Percentiles rank a stretch among this genome's conserved stretches.
These are phyloP conservation scores for Colius striatus DNA, from an alignment of 2,113 vertebrate species.

Conservation along the genomic window DNA sequence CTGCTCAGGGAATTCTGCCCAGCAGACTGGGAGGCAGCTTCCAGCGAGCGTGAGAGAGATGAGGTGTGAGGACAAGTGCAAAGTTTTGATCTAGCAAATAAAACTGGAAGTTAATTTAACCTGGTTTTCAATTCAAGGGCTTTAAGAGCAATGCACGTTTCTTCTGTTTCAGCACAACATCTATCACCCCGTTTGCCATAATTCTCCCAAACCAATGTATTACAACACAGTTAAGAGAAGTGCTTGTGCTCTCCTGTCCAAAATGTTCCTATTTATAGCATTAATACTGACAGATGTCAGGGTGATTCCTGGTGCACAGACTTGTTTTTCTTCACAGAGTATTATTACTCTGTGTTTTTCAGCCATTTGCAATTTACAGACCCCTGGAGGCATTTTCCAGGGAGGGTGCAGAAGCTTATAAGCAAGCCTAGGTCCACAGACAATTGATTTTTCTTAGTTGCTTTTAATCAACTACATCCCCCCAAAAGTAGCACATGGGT, in stretches of 20 bases:
- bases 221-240: background rate
- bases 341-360: background rate
- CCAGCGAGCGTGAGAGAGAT: background rate
- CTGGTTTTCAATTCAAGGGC: background rate
- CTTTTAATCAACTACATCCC: background rate
- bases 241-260: background rate
- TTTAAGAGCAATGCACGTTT: background rate
- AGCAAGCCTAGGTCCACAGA: background rate
- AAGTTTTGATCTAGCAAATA: background rate
- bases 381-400: background rate
- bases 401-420: background rate
- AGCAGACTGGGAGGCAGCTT: background rate
- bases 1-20: background rate
- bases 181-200: background rate
- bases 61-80: background rate
- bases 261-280: conserved; percentile 13
- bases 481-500: background rate
- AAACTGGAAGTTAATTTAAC: background rate
- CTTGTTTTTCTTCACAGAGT: conserved; percentile 34
- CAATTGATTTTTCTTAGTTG: background rate
- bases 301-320: background rate
- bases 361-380: conserved; percentile 1
- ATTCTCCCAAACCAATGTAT: background rate
- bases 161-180: background rate
- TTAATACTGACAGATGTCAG: conserved; percentile 14